A percentile compares a stretch with the other conserved stretches of the same genome.
Conservation (phyloP, 2,888 invertebrate species). For the Oasisia sp. region DNA sequence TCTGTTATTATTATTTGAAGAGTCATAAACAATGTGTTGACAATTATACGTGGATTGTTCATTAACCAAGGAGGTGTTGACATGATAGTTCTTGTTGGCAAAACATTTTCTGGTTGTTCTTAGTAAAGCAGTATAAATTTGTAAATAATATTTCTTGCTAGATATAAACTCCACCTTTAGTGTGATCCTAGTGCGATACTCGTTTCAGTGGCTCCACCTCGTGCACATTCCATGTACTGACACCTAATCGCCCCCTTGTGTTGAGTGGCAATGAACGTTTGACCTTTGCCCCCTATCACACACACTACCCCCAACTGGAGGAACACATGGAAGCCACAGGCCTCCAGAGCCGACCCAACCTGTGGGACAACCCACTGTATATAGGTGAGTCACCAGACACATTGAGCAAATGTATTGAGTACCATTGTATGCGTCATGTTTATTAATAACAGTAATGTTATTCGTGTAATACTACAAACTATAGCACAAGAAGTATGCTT, state of each 20-base stretch:
- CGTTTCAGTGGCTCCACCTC: slow-evolving; percentile 45
- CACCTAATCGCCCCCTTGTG: slow-evolving; percentile 65
- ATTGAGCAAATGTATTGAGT: neutral
- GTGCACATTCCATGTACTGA: slow-evolving; percentile 64
- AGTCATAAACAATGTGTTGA: too few relatives aligned
- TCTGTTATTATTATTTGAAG: too few relatives aligned
- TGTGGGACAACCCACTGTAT: slow-evolving; percentile 65
- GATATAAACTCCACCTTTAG: neutral
- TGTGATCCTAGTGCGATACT: neutral
- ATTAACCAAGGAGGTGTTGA: too few relatives aligned
- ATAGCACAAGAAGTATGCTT: too few relatives aligned
- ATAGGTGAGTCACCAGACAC: neutral
- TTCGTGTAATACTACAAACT: too few relatives aligned
- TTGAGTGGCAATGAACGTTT: slow-evolving; percentile 63
- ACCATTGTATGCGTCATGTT: neutral
- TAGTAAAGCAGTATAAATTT: too few relatives aligned
- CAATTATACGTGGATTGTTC: too few relatives aligned
- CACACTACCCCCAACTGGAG: slow-evolving; percentile 64
- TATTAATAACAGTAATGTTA: neutral
- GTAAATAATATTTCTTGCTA: neutral
- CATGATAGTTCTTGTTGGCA: too few relatives aligned
- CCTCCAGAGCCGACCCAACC: slow-evolving; percentile 58
- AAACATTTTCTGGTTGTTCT: too few relatives aligned
- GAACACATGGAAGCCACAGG: slow-evolving; percentile 63
- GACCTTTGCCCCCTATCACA: slow-evolving; percentile 65